Conservation (phyloP, 2,888 invertebrate genomes). For the Creontiades dilutus region DNA sequence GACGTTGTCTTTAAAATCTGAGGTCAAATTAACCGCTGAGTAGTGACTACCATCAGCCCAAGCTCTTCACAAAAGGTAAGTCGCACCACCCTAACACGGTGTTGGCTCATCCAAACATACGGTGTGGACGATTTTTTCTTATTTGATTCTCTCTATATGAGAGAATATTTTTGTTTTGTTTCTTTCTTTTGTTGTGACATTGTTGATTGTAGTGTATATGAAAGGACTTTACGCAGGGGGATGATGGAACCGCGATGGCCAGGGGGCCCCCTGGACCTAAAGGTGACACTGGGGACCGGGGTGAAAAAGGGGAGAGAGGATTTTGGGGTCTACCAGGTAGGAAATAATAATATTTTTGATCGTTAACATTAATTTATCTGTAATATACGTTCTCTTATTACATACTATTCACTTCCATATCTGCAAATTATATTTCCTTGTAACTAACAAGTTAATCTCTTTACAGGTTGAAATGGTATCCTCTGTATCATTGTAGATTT, state of each 20-base stretch:
- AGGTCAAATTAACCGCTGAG: constrained; percentile 61
- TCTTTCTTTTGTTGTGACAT: constrained; percentile 60
- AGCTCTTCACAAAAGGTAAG: constrained; percentile 41
- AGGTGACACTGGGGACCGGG: constrained; percentile 79
- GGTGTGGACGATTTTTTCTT: constrained; percentile 45
- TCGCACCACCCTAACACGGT: constrained; percentile 66
- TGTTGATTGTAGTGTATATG: constrained; percentile 71
- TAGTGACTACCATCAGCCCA: constrained; percentile 30
- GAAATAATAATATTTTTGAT: constrained; percentile 8
- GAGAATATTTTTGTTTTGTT: constrained; percentile 3
- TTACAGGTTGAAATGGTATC: background rate
- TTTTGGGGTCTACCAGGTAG: constrained; percentile 78
- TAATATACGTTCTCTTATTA: constrained; percentile 21
- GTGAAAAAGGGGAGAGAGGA: constrained; percentile 82
- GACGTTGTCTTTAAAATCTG: background rate
- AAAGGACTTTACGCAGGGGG: constrained; percentile 73
- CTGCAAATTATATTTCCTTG: background rate
- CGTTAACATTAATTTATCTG: background rate
- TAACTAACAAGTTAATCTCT: background rate
- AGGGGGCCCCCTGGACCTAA: constrained; percentile 72
- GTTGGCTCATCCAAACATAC: constrained; percentile 33
- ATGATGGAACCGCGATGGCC: constrained; percentile 66
- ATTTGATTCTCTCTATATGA: background rate
- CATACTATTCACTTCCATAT: constrained; percentile 69
- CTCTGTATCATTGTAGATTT: background rate